Conservation (phyloP, 2,113 vertebrate species). For the Chelonoidis abingdonii region DNA sequence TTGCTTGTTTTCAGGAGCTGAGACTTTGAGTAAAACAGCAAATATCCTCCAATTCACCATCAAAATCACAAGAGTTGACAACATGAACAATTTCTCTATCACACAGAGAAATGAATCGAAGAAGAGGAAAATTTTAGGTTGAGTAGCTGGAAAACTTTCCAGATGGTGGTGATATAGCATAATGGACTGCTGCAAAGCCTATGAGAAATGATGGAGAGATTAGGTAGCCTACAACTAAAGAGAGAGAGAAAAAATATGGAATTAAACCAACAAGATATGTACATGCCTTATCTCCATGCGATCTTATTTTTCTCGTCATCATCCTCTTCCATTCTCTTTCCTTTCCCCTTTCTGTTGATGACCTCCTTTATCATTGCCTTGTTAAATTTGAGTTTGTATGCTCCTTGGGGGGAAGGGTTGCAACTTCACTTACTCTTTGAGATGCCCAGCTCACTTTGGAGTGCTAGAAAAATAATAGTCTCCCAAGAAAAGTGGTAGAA, state of each 20-base stretch:
- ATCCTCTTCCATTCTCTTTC: too few relatives aligned
- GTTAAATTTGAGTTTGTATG: not conserved
- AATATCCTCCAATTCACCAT: not conserved
- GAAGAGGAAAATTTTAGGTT: not conserved
- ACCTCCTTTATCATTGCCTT: not conserved
- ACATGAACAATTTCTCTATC: not conserved
- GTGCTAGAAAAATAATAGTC: not conserved
- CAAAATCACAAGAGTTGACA: conserved; percentile 14
- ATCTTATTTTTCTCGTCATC: too few relatives aligned
- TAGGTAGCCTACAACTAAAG: too few relatives aligned
- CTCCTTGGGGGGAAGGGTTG: not conserved
- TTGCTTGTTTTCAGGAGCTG: not conserved
- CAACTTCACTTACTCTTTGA: not conserved
- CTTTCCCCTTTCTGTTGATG: too few relatives aligned
- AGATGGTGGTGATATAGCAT: too few relatives aligned
- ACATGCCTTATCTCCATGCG: too few relatives aligned
- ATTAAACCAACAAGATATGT: too few relatives aligned
- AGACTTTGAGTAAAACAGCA: conserved; percentile 7
- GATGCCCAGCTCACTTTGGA: not conserved
- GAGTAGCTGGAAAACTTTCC: too few relatives aligned
- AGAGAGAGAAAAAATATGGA: too few relatives aligned
- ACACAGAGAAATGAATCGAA: not conserved
- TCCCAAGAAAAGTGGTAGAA: too few relatives aligned
- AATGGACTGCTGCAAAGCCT: too few relatives aligned
- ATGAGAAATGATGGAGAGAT: too few relatives aligned